phyloP scores from a whole-genome alignment of 2,113 vertebrate genomes.

The Sinosuthora webbiana region DNA sequence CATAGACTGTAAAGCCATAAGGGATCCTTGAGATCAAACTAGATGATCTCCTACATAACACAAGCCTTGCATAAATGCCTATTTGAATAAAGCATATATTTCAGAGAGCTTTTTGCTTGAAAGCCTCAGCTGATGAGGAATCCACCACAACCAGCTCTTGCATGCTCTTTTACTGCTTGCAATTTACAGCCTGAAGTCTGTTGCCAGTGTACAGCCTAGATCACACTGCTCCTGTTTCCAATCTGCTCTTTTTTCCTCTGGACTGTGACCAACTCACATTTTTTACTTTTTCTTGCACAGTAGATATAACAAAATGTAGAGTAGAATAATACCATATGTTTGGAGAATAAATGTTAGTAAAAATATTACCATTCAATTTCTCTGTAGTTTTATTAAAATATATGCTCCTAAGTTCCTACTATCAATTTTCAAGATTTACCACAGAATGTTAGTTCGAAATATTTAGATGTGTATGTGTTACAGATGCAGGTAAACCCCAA shows the following conservation, averaged over 20 bases:
- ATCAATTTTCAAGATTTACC: background rate
- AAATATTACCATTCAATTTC: background rate
- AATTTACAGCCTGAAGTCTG: background rate
- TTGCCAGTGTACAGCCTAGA: background rate
- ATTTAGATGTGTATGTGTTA: background rate
- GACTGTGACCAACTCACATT: background rate
- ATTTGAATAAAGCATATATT: background rate
- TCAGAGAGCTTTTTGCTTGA: background rate
- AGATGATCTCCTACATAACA: slow-evolving; percentile 29
- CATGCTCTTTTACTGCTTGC: background rate
- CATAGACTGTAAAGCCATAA: background rate
- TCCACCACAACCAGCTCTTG: background rate
- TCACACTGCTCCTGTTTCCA: background rate
- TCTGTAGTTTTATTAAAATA: background rate
- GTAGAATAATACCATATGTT: background rate
- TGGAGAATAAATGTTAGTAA: background rate
- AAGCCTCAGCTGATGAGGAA: background rate
- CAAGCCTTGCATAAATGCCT: slow-evolving; percentile 21
- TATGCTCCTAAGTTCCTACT: background rate
- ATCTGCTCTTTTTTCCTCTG: background rate
- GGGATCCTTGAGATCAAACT: slow-evolving; percentile 34
- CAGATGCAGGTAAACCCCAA: background rate
- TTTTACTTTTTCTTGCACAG: background rate
- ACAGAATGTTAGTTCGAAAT: background rate
- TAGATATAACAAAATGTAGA: background rate